A percentile compares a stretch with the other conserved stretches of the same genome.
Conservation (phyloP, 2,113 vertebrate species). For the Gobiocypris rarus region DNA sequence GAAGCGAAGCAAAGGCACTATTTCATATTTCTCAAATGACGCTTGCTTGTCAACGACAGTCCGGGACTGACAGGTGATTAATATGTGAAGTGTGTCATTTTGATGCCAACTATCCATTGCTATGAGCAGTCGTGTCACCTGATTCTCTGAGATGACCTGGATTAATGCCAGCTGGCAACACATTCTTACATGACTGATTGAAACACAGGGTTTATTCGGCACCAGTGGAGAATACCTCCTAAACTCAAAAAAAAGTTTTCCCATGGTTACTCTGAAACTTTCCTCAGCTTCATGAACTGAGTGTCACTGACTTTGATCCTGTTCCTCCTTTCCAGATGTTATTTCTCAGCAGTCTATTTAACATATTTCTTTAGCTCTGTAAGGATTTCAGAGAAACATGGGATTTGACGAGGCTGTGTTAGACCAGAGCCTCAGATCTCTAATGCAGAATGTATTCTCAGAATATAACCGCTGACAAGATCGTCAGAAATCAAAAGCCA, state of each 20-base stretch:
- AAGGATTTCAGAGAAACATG: conserved; percentile 51
- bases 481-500: conserved; percentile 58
- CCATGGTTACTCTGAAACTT: neutral
- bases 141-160: conserved; percentile 35
- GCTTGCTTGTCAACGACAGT: conserved; percentile 42
- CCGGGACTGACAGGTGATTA: conserved; percentile 34
- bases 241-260: conserved; percentile 9
- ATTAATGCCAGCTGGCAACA: conserved; percentile 37
- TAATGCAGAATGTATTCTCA: conserved; percentile 32
- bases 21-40: conserved; percentile 47
- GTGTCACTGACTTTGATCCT: conserved; percentile 41
- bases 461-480: conserved; percentile 62
- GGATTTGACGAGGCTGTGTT: conserved; percentile 53
- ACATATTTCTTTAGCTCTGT: conserved; percentile 47
- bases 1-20: conserved; percentile 39
- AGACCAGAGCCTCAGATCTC: conserved; percentile 51
- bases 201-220: conserved; percentile 19
- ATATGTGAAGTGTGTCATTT: conserved; percentile 44
- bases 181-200: neutral
- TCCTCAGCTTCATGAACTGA: conserved; percentile 46
- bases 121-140: conserved; percentile 8
- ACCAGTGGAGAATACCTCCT: neutral
- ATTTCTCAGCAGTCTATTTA: conserved; percentile 57
- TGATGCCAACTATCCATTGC: conserved; percentile 37
- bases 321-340: conserved; percentile 56